These are phyloP conservation scores for Nycteola revayana DNA, from an alignment of 2,888 invertebrate genomes.

Conservation along the genomic window DNA sequence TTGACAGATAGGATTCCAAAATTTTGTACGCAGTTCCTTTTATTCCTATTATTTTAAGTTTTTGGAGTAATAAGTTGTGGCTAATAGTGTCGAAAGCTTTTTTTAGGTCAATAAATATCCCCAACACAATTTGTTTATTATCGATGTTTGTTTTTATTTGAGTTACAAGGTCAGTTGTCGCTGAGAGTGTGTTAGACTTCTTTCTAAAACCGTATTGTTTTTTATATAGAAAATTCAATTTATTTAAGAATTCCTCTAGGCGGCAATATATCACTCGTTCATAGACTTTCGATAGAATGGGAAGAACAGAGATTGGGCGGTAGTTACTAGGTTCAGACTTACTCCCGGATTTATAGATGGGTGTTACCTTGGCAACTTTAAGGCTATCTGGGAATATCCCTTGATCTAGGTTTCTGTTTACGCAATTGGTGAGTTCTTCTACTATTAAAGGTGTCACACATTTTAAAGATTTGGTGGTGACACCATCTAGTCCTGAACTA, in stretches of 20 bases:
- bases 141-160: conserved; percentile 20
- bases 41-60: conserved; percentile 1
- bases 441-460: conserved; percentile 6
- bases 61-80: conserved; percentile 1
- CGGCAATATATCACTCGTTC: conserved; percentile 1
- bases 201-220: conserved; percentile 6
- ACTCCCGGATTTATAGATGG: conserved; percentile 15
- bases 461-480: conserved; percentile 11
- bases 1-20: conserved; percentile 1
- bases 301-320: conserved; percentile 17
- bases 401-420: conserved; percentile 9
- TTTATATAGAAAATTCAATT: conserved; percentile 1
- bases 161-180: conserved; percentile 16
- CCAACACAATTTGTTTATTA: conserved; percentile 14
- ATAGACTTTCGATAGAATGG: conserved; percentile 1
- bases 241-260: not conserved
- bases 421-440: conserved; percentile 1
- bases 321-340: conserved; percentile 19
- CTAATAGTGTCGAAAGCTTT: conserved; percentile 7
- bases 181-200: conserved; percentile 14
- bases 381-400: conserved; percentile 16
- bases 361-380: conserved; percentile 23
- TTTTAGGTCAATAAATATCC: too few species aligned
- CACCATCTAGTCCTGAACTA: conserved; percentile 10
- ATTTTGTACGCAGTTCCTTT: not conserved